These are phyloP conservation scores for Chironomus tentans DNA, from an alignment of 2,888 invertebrate species.

Conservation along the genomic window DNA sequence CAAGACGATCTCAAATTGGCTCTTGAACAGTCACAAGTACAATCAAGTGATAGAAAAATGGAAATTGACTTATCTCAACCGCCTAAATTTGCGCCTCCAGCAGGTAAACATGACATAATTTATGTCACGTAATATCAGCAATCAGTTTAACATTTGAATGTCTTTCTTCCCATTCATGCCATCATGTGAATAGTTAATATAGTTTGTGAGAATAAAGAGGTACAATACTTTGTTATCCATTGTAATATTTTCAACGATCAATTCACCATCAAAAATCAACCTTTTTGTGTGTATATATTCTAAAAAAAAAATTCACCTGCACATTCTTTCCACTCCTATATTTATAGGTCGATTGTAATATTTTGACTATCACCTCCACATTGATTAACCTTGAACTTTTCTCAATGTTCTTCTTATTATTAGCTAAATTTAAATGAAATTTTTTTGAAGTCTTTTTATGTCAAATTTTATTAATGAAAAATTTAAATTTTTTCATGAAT, in stretches of 20 bases:
- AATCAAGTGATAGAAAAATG: constrained; percentile 42
- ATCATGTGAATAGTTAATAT: constrained; percentile 4
- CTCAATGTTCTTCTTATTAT: background rate
- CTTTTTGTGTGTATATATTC: too few relatives aligned
- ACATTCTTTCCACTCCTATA: background rate
- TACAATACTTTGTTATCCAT: background rate
- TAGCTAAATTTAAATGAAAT: background rate
- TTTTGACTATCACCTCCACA: background rate
- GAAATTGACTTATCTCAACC: constrained; percentile 61
- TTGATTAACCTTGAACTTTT: background rate
- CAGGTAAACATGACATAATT: background rate
- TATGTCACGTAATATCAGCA: background rate
- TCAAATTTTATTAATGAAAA: background rate
- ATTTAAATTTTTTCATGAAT: background rate
- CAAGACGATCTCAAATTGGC: background rate
- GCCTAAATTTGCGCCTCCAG: constrained; percentile 52
- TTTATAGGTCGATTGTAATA: background rate
- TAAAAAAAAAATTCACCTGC: background rate
- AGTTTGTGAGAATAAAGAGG: constrained; percentile 21
- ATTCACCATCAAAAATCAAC: background rate
- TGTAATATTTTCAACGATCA: background rate
- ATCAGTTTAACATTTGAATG: background rate
- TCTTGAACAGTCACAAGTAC: constrained; percentile 1
- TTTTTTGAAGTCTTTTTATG: background rate
- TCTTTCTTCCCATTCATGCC: constrained; percentile 21